phyloP scores from a whole-genome alignment of 35 echinoderm and acorn worm species.

The Hemicentrotus pulcherrimus region DNA sequence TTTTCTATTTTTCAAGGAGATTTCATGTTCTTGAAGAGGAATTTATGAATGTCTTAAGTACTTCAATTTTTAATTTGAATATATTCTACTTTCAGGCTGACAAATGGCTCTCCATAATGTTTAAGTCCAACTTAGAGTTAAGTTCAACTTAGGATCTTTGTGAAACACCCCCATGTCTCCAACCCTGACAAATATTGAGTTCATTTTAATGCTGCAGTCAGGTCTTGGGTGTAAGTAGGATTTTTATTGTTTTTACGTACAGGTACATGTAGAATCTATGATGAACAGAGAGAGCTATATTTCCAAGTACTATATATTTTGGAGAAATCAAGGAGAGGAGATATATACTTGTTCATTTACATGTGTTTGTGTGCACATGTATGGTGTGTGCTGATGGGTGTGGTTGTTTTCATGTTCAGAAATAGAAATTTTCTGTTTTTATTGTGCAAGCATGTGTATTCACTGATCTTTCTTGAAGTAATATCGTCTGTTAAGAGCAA shows the following conservation, averaged over 20 bases:
- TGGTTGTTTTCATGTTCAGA: background rate
- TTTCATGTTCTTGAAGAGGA: no score
- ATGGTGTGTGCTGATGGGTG: background rate
- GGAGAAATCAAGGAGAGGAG: background rate
- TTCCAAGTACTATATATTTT: conserved; percentile 20
- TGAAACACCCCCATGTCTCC: no score
- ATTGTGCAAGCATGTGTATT: background rate
- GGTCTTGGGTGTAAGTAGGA: background rate
- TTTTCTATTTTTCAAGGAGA: no score
- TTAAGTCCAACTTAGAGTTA: no score
- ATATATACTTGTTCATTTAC: background rate
- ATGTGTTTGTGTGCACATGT: background rate
- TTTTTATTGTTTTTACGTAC: background rate
- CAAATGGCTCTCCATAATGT: no score
- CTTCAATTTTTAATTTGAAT: no score
- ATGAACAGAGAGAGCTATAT: background rate
- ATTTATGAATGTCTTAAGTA: no score
- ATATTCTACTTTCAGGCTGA: no score
- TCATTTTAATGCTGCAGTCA: background rate
- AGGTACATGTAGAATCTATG: background rate
- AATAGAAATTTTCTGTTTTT: background rate
- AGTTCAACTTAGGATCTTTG: no score
- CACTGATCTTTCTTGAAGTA: no score
- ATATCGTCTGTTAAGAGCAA: no score
- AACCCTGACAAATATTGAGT: no score